Base-by-base conservation (phyloP, 1,140 invertebrate genomes). In the Chionoecetes opilio region DNA sequence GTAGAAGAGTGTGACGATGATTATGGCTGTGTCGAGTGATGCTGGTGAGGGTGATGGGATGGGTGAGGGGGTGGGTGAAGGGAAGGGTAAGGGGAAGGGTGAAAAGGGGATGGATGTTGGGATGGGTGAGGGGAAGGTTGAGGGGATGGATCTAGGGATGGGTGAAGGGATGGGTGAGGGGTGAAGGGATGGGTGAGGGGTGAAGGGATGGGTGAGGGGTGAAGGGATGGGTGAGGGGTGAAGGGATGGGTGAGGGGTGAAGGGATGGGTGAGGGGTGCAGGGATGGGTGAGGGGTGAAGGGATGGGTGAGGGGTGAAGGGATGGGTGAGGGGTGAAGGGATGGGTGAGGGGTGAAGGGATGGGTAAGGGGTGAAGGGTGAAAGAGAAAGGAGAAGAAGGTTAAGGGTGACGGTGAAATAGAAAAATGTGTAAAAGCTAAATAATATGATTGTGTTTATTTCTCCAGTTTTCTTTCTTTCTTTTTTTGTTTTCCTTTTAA, bases 1-100 rank as follows among this genome's bases (percentile, higher is more conserved):
- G 85, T 34, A 29, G 89, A 91, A 9, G 89, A 38, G 35, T 32
- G 38, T 89, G 34, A 63, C 31, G 89, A 91, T 91, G 89, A 91
- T 91, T 34, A 38, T 86, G 32, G 31, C n/a, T n/a, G 31, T 84
- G 82, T n/a, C n/a, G 85, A 86, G 85, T 86, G 85, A 86, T 86
- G n/a, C 11, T 86, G 85, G 2, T 86, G 85, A 34, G 11, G 85
- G 35, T 35, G 82, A 38, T 5, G 85, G 35, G 32, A 38, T 0
- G 32, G 85, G 35, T 5, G 85, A 86, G 5, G 85, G 32, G 85
- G n/a, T 0, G 31, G 84, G 84, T 21, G 84, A 32, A 2, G 84
- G 32, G 9, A 37, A 14, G 3, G 3, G 35, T 86, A 26, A 26
- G 9, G 85, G 29, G 11, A 29, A 86, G 14, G 85, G 32, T 31